phyloP scores from a whole-genome alignment of 2,113 vertebrate genomes.

The Chrysemys picta region DNA sequence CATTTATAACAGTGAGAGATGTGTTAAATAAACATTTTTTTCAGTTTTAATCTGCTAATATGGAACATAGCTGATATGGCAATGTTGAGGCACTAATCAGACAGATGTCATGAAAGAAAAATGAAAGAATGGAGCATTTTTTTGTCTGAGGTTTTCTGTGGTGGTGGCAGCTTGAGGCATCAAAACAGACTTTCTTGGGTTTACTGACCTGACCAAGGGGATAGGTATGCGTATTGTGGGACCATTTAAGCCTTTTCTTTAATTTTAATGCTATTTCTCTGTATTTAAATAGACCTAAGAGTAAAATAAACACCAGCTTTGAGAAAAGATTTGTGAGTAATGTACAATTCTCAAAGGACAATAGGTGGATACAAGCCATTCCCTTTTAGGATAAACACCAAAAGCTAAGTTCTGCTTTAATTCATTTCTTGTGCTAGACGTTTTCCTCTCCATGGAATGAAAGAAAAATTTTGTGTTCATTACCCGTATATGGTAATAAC shows the following conservation, averaged over 20 bases:
- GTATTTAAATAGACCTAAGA: not conserved
- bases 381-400: not conserved
- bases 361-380: not conserved
- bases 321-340: not conserved
- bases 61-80: not conserved
- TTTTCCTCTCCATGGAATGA: not conserved
- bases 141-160: not conserved
- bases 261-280: not conserved
- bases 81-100: constrained; percentile 22
- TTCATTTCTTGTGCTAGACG: not conserved
- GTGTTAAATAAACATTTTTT: not conserved
- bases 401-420: not conserved
- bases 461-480: accelerated
- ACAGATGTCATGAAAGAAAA: not conserved
- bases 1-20: not conserved
- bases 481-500: not conserved
- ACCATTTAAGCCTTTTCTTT: not conserved
- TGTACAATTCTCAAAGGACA: not conserved
- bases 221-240: not conserved
- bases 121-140: not conserved
- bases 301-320: not conserved
- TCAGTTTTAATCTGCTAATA: not conserved
- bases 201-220: not conserved
- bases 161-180: not conserved
- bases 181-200: not conserved